A percentile compares a stretch with the other conserved stretches of the same genome.
These are phyloP conservation scores for Eulemur coronatus DNA, from an alignment of 2,797 vertebrate genomes.

Conservation along the genomic window DNA sequence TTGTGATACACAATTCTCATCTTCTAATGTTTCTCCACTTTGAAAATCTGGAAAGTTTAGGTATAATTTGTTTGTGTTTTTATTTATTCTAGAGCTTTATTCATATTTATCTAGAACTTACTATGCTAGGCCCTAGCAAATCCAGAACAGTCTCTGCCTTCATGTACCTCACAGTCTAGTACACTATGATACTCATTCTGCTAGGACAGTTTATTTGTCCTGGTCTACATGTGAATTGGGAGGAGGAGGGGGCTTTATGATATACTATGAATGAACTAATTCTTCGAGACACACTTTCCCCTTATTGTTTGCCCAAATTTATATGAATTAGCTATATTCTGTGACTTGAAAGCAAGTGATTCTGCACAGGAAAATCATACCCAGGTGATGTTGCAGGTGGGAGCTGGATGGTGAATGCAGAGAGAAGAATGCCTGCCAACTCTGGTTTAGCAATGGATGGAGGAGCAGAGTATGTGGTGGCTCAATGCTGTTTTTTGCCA, in stretches of 20 bases:
- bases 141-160: not conserved
- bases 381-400: not conserved
- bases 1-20: not conserved
- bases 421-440: not conserved
- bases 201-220: not conserved
- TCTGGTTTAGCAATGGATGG: not conserved
- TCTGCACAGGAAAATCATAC: not conserved
- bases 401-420: not conserved
- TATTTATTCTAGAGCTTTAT: not conserved
- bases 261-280: not conserved
- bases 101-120: not conserved
- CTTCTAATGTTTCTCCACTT: not conserved
- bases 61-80: not conserved
- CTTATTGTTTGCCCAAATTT: not conserved
- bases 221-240: not conserved
- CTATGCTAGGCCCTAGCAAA: not conserved
- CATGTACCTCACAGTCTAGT: not conserved
- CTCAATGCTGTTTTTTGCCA: not conserved
- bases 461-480: not conserved
- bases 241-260: not conserved
- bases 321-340: not conserved
- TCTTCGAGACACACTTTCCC: not conserved
- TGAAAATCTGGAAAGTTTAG: not conserved
- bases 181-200: not conserved
- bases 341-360: not conserved